Evolutionary conservation across 1,140 invertebrate species (phyloP).

Genomic region (Medauroidea extradentata): DNA sequence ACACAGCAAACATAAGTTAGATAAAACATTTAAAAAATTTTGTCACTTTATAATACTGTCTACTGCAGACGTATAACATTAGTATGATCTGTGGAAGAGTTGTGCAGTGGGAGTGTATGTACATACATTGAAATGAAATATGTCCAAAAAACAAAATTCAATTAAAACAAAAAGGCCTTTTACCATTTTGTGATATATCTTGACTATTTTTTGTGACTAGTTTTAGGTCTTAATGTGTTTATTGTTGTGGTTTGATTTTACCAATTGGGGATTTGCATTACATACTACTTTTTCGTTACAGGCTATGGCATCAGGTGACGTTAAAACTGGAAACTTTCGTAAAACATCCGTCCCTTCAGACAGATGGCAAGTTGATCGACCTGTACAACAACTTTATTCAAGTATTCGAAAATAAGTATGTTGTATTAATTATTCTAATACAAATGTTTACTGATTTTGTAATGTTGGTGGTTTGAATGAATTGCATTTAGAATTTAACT

Average conservation of each 20-base stretch:
- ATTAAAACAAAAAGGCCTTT: neutral
- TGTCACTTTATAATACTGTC: too few species aligned
- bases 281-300: constrained; percentile 46
- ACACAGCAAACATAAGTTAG: too few species aligned
- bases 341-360: constrained; percentile 69
- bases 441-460: too few species aligned
- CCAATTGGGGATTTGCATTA: constrained; percentile 6
- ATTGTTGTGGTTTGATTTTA: constrained; percentile 8
- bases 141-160: constrained; percentile 7
- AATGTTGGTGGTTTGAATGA: too few species aligned
- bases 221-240: too few species aligned
- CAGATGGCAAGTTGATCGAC: constrained; percentile 74
- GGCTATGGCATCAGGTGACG: constrained; percentile 95
- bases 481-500: too few species aligned
- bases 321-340: constrained; percentile 80
- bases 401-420: constrained; percentile 94
- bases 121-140: constrained; percentile 14
- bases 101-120: constrained; percentile 17
- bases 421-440: too few species aligned
- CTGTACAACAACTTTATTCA: constrained; percentile 89
- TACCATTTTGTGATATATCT: too few species aligned
- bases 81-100: too few species aligned
- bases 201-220: too few species aligned
- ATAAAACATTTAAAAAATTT: too few species aligned
- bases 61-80: too few species aligned